phyloP scores from a whole-genome alignment of 2,113 vertebrate species.

The Asarcornis scutulata region DNA sequence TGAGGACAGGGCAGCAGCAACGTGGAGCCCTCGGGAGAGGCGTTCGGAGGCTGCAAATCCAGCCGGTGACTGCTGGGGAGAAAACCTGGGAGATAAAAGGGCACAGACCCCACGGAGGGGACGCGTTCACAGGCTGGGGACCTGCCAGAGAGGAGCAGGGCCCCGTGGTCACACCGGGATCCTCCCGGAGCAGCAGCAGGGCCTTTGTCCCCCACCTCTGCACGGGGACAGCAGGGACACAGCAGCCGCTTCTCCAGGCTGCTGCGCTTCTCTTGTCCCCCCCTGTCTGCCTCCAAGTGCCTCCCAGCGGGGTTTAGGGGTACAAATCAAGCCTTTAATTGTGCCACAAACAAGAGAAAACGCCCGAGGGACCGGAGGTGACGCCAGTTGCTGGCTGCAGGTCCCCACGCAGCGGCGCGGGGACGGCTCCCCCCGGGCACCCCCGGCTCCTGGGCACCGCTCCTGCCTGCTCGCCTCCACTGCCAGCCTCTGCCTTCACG shows the following conservation, averaged over 20 bases:
- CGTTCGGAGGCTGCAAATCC: neutral
- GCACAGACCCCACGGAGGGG: neutral
- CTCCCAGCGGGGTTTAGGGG: neutral
- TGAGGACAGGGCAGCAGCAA: too few relatives aligned
- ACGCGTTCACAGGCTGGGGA: neutral
- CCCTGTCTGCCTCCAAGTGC: neutral
- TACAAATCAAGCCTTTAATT: neutral
- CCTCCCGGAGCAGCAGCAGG: neutral
- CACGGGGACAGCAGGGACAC: neutral
- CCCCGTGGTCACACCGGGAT: fast-evolving
- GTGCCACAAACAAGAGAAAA: neutral
- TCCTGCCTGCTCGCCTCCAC: neutral
- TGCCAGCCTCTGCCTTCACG: neutral
- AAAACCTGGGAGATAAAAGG: neutral
- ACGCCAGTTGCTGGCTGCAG: neutral
- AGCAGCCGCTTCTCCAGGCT: fast-evolving
- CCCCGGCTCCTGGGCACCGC: neutral
- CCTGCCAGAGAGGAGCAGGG: neutral
- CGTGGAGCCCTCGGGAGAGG: fast-evolving
- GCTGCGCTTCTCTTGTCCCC: neutral
- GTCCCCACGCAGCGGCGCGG: neutral
- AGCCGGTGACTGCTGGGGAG: neutral
- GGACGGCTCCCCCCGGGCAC: neutral
- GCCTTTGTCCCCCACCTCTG: neutral
- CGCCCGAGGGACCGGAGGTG: neutral